phyloP scores from a whole-genome alignment of 2,113 vertebrate species.

The Anseranas semipalmata region DNA sequence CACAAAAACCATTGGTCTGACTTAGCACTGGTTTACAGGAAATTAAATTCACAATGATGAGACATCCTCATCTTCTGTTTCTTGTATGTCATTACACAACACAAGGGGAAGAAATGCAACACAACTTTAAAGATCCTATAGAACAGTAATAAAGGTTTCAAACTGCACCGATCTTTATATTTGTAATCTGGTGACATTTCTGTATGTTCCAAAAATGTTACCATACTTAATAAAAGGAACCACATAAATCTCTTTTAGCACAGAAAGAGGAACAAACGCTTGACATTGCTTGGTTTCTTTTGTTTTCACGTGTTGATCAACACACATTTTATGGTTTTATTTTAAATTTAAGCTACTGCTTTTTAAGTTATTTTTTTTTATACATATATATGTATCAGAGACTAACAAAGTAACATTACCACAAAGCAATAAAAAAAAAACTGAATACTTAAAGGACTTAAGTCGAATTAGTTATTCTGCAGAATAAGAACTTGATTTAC shows the following conservation, averaged over 20 bases:
- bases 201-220: background rate
- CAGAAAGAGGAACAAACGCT: background rate
- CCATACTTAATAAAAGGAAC: background rate
- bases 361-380: background rate
- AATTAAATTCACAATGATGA: background rate
- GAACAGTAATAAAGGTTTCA: background rate
- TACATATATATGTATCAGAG: too few species aligned
- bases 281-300: background rate
- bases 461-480: constrained; percentile 1
- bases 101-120: background rate
- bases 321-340: constrained; percentile 11
- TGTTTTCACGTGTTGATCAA: background rate
- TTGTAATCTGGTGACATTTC: background rate
- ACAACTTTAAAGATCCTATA: background rate
- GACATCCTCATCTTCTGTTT: background rate
- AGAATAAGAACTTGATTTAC: constrained; percentile 20
- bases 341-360: background rate
- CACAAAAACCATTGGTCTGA: background rate
- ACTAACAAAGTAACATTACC: background rate
- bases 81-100: background rate
- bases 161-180: background rate
- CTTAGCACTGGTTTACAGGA: background rate
- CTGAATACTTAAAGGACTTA: constrained; percentile 3
- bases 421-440: background rate
- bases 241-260: background rate